Evolutionary conservation across 2,797 vertebrate genomes (phyloP).

Genomic region (Lates japonicus): DNA sequence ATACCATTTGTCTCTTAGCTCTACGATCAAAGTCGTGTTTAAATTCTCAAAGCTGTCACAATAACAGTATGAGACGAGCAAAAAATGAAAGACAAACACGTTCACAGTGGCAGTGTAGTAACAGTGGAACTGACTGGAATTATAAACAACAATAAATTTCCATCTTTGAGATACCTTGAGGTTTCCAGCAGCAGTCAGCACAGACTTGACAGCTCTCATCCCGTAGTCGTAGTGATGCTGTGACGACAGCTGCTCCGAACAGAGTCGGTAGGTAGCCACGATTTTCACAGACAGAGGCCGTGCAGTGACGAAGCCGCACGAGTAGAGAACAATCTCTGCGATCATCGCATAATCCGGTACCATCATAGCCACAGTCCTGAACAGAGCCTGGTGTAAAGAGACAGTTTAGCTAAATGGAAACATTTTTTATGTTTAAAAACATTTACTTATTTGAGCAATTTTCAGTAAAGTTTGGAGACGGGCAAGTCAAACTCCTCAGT

Average conservation of each 20-base stretch:
- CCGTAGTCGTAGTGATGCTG: constrained; percentile 96
- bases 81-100: background rate
- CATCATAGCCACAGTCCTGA: constrained; percentile 96
- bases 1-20: constrained; percentile 4
- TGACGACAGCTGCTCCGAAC: constrained; percentile 93
- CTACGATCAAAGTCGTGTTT: background rate
- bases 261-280: constrained; percentile 92
- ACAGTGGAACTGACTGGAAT: background rate
- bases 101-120: background rate
- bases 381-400: constrained; percentile 87
- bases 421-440: background rate
- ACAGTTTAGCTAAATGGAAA: background rate
- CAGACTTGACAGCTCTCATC: constrained; percentile 95
- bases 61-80: background rate
- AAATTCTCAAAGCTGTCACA: constrained; percentile 2
- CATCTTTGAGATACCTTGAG: constrained; percentile 86
- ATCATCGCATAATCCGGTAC: constrained; percentile 96
- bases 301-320: constrained; percentile 92
- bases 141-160: background rate
- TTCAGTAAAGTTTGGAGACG: background rate
- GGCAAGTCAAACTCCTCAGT: background rate
- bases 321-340: constrained; percentile 94
- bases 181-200: constrained; percentile 93
- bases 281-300: constrained; percentile 93
- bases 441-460: background rate